Evolutionary conservation across 2,888 invertebrate species (phyloP).

Genomic region (Elgonia sp.): DNA sequence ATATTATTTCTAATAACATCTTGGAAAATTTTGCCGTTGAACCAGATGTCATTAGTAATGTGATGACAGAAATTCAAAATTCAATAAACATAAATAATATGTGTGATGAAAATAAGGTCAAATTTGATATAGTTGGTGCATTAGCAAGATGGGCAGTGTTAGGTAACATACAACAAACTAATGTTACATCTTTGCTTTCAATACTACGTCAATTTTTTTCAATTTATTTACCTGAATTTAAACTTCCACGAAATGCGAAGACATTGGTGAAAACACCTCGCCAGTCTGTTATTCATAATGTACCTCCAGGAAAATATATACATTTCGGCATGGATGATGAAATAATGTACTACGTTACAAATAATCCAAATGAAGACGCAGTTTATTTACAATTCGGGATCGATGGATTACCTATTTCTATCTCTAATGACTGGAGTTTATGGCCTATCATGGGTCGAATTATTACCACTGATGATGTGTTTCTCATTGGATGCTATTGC

Average conservation of each 20-base stretch:
- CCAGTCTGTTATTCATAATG: slow-evolving; percentile 1
- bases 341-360: slow-evolving; percentile 5
- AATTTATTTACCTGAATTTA: slow-evolving; percentile 15
- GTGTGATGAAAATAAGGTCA: background rate
- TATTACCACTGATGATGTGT: slow-evolving; percentile 10
- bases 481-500: slow-evolving; percentile 21
- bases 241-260: slow-evolving; percentile 17
- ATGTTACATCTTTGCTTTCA: slow-evolving; percentile 11
- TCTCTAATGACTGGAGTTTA: background rate
- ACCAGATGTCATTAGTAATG: too few species aligned
- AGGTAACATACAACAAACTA: slow-evolving; percentile 7
- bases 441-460: slow-evolving; percentile 36
- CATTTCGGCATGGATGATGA: slow-evolving; percentile 21
- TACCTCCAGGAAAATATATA: slow-evolving; percentile 34
- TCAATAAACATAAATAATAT: too few species aligned
- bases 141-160: slow-evolving; percentile 30
- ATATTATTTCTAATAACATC: too few species aligned
- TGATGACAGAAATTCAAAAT: too few species aligned
- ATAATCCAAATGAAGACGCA: slow-evolving; percentile 4
- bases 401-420: slow-evolving; percentile 41
- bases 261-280: slow-evolving; percentile 28
- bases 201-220: slow-evolving; percentile 16
- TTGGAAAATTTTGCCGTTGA: too few species aligned
- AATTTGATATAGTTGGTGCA: slow-evolving; percentile 1
- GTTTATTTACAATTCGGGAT: slow-evolving; percentile 34